Evolutionary conservation across 2,888 invertebrate species (phyloP).

Genomic region (Cactoblastis cactorum): DNA sequence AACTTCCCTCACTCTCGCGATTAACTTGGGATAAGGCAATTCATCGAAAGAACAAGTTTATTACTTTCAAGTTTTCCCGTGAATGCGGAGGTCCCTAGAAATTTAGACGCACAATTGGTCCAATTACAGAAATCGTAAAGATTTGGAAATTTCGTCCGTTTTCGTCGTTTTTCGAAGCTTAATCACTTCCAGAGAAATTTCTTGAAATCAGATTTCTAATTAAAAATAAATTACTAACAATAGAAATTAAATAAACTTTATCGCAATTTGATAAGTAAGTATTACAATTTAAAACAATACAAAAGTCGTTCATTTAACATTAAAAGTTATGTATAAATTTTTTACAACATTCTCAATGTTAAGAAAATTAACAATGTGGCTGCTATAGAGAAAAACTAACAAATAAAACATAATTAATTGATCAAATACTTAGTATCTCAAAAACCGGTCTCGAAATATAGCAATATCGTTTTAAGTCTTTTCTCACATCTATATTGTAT

Average conservation of each 20-base stretch:
- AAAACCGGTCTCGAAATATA: too few relatives aligned
- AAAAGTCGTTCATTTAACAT: too few relatives aligned
- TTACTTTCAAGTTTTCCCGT: conserved; percentile 57
- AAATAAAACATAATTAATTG: too few relatives aligned
- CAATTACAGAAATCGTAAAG: conserved; percentile 60
- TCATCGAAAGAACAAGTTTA: conserved; percentile 66
- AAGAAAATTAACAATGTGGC: too few relatives aligned
- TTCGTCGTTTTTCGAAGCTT: conserved; percentile 38
- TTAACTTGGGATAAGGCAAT: conserved; percentile 65
- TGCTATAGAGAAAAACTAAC: too few relatives aligned
- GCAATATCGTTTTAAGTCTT: too few relatives aligned
- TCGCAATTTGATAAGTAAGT: too few relatives aligned
- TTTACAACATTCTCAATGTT: too few relatives aligned
- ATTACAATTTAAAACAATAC: too few relatives aligned
- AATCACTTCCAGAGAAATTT: conserved; percentile 49
- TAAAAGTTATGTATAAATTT: too few relatives aligned
- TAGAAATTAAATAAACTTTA: not conserved
- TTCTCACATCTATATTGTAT: too few relatives aligned
- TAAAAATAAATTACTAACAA: not conserved
- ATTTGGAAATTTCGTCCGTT: conserved; percentile 43
- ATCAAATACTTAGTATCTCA: too few relatives aligned
- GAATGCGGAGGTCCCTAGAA: conserved; percentile 48
- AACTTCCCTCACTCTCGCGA: conserved; percentile 40
- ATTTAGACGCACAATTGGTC: conserved; percentile 52
- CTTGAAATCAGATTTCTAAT: conserved; percentile 19